Base-by-base conservation (phyloP, 2,888 invertebrate genomes). In the Choristoneura rosaceana region DNA sequence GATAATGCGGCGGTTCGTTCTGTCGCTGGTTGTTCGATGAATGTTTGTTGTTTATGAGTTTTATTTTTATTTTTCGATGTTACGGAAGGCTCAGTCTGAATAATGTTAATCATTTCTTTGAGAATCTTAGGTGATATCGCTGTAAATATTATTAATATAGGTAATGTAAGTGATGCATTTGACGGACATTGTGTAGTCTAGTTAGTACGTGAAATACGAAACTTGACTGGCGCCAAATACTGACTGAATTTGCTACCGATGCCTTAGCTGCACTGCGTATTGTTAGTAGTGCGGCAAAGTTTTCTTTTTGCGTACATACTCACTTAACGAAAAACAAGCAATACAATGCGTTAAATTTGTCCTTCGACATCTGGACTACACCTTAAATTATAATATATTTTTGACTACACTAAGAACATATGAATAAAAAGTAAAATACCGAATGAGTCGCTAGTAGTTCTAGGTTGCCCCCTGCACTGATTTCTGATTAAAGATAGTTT, bases 71-170 rank as follows among this genome's bases (percentile, higher is more conserved):
- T 91, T 85, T 90, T 86, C 82, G 87, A 89, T 90, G 90, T 91
- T 91, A 86, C 84, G 84, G 82, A 84, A 84, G 87, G 89, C 85
- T 90, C 92, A 88, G 85, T 86, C 93, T 94, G 94, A 93, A 92
- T 93, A 93, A 93, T 93, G 93, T 88, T 84, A 88, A 93, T 93
- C 93, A 93, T 93, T 90, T 91, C 93, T 93, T 90, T 90, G 90
- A 84, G 87, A 84, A 81, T 78, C 70, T 74, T 74, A 76, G 74
- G 75, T 77, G 78, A 74, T 75, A 79, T 76, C 75, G 74, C 74
- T 82, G 79, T 81, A 79, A 70, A 81, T 82, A 81, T 71, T 77
- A 79, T 70, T 75, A 73, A 75, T 75, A 76, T 68, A 68, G 68
- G 63, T 78, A 75, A 76, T 74, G 76, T 78, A 78, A 77, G 77